A percentile compares a stretch with the other conserved stretches of the same genome.
Evolutionary conservation across 2,113 vertebrate genomes (phyloP).

Genomic region (Prinia subflava): DNA sequence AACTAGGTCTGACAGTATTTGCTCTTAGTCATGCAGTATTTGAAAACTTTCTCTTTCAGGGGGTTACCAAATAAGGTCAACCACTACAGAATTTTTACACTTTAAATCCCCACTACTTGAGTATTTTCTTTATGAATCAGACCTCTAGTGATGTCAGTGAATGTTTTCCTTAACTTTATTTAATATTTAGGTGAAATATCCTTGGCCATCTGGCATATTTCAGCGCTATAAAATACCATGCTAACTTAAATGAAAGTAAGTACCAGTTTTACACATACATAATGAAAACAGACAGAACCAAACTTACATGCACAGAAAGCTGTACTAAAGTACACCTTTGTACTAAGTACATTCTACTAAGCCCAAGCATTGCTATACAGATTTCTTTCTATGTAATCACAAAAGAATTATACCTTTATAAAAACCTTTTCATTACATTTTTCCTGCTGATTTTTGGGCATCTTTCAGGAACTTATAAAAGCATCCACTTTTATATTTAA

Average conservation of each 20-base stretch:
- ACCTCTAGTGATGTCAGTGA: neutral
- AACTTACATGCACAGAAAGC: neutral
- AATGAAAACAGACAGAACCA: neutral
- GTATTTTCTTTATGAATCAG: neutral
- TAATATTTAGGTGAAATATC: neutral
- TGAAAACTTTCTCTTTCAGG: neutral
- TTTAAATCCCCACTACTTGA: neutral
- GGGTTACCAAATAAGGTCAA: neutral
- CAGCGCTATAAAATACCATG: neutral
- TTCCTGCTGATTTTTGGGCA: neutral
- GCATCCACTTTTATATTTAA: neutral
- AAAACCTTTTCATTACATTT: neutral
- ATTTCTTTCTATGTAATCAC: neutral
- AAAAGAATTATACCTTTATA: neutral
- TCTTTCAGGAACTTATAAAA: neutral
- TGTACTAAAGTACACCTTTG: neutral
- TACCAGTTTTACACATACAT: neutral
- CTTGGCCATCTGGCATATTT: neutral
- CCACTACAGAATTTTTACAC: neutral
- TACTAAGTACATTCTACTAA: neutral
- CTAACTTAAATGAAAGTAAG: neutral
- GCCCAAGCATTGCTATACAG: neutral
- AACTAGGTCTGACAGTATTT: slow-evolving; percentile 12
- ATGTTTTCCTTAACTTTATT: neutral
- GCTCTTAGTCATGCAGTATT: neutral